Percentiles rank a stretch among this genome's conserved stretches.
Conservation (phyloP, 2,797 vertebrate species). For the Acrocephalus scirpaceus region DNA sequence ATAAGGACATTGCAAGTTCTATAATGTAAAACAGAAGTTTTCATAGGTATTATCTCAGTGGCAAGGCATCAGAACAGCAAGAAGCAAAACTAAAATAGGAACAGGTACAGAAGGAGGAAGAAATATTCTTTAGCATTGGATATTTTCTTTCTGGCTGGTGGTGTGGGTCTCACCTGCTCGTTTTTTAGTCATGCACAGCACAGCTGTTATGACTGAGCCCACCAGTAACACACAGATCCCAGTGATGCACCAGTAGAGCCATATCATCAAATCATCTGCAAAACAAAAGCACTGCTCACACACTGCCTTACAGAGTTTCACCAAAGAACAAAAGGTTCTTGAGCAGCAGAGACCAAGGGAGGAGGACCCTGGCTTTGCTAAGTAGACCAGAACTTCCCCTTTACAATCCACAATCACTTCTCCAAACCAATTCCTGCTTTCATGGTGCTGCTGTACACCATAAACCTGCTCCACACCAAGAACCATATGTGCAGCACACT, state of each 20-base stretch:
- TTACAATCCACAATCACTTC: neutral
- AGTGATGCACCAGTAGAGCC: slow-evolving; percentile 69
- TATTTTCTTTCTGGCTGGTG: neutral
- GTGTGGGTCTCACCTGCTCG: slow-evolving; percentile 62
- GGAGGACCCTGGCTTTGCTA: neutral
- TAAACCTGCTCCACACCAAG: neutral
- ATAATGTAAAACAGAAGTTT: neutral
- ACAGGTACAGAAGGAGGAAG: neutral
- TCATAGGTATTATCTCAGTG: neutral
- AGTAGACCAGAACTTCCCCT: neutral
- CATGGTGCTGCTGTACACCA: neutral
- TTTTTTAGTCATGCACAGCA: slow-evolving; percentile 69
- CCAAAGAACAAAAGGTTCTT: neutral
- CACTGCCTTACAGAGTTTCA: neutral
- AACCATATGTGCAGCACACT: neutral
- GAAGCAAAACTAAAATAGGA: neutral
- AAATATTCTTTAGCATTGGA: accelerated
- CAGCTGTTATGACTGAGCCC: slow-evolving; percentile 64
- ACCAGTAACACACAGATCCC: slow-evolving; percentile 71
- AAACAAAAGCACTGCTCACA: neutral
- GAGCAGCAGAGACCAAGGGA: neutral
- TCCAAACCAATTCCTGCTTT: neutral
- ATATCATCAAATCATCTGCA: slow-evolving; percentile 65
- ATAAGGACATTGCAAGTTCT: neutral
- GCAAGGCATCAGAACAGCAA: slow-evolving; percentile 2